Evolutionary conservation across 2,113 vertebrate genomes (phyloP).

Genomic region (Vidua chalybeata): DNA sequence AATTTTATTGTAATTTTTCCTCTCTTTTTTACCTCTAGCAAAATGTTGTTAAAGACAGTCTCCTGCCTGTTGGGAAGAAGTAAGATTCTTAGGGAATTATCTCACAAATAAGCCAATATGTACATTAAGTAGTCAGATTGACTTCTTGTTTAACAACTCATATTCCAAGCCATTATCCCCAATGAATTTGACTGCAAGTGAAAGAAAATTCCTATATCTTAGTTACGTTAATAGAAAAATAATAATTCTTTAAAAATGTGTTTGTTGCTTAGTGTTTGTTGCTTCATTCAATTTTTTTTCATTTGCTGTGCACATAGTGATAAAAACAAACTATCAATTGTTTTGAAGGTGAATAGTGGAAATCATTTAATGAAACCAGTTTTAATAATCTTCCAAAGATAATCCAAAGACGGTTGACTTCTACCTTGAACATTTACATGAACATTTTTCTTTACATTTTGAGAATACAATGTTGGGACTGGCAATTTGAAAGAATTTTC

Average conservation of each 20-base stretch:
- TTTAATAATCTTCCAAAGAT: not conserved
- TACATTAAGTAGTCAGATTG: not conserved
- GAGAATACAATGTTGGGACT: not conserved
- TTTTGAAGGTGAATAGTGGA: not conserved
- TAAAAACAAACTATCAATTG: not conserved
- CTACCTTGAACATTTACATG: not conserved
- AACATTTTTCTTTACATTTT: constrained; percentile 4
- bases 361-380: not conserved
- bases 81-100: not conserved
- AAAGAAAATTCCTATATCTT: not conserved
- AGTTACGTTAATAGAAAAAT: not conserved
- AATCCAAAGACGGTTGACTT: not conserved
- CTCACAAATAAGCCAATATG: not conserved
- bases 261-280: not conserved
- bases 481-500: constrained; percentile 18
- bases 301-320: not conserved
- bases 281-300: not conserved
- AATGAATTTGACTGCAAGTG: not conserved
- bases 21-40: not conserved
- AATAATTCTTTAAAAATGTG: not conserved
- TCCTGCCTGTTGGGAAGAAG: not conserved
- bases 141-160: not conserved
- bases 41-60: not conserved
- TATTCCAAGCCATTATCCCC: not conserved
- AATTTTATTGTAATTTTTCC: not conserved